Conservation (phyloP, 2,797 vertebrate genomes). For the Austrolebias charrua region DNA sequence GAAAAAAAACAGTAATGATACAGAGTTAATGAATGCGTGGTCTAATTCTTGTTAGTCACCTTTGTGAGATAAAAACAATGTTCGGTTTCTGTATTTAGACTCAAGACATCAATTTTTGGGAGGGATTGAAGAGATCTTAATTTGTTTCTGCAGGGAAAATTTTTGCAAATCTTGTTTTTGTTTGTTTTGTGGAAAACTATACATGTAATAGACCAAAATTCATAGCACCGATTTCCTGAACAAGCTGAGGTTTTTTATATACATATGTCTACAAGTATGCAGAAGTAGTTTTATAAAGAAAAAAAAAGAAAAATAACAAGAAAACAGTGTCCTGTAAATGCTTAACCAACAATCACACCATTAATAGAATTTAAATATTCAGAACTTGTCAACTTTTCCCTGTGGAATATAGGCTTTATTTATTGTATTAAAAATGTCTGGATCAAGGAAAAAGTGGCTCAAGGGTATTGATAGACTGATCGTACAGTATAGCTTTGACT, state of each 20-base stretch:
- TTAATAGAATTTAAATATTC: background rate
- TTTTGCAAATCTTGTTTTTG: too few relatives aligned
- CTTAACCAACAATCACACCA: too few relatives aligned
- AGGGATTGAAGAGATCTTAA: too few relatives aligned
- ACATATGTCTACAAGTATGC: too few relatives aligned
- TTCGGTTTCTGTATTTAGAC: background rate
- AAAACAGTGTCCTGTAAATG: too few relatives aligned
- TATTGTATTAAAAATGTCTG: slow-evolving; percentile 5
- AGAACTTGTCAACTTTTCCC: background rate
- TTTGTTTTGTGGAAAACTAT: too few relatives aligned
- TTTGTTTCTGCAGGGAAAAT: too few relatives aligned
- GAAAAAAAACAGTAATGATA: slow-evolving; percentile 4
- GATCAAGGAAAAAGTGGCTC: slow-evolving; percentile 19
- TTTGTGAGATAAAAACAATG: slow-evolving; percentile 5
- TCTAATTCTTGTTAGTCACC: slow-evolving; percentile 4
- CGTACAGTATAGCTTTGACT: slow-evolving; percentile 28
- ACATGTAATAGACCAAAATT: too few relatives aligned
- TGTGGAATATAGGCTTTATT: background rate
- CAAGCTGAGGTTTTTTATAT: too few relatives aligned
- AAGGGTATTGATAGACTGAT: slow-evolving; percentile 29
- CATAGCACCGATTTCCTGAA: too few relatives aligned
- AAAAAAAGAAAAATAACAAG: too few relatives aligned
- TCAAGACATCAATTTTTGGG: background rate
- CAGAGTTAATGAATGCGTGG: background rate
- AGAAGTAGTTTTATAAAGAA: too few relatives aligned